Conservation (phyloP, 2,113 vertebrate species). For the Chloropsis cyanopogon region DNA sequence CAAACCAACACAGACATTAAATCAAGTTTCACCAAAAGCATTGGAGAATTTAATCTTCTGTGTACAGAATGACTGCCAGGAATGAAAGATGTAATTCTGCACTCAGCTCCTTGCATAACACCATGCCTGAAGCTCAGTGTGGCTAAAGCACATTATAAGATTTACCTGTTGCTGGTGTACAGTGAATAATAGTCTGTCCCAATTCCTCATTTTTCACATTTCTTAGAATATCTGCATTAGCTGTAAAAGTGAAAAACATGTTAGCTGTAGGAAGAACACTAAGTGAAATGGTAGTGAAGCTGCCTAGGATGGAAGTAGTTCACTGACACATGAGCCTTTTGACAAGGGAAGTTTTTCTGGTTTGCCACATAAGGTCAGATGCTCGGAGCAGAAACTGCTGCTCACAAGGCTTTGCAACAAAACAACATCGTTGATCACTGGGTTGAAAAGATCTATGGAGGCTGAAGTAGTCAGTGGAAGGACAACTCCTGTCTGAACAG, state of each 20-base stretch:
- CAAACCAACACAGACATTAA: not conserved
- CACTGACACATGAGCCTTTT: not conserved
- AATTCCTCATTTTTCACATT: slow-evolving; percentile 80
- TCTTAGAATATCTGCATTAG: slow-evolving; percentile 60
- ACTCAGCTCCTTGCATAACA: not conserved
- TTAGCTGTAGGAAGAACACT: not conserved
- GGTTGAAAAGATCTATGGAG: not conserved
- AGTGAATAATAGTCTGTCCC: slow-evolving; percentile 86
- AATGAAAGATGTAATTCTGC: not conserved
- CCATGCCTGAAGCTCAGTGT: not conserved
- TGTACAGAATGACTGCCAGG: not conserved
- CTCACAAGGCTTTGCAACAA: not conserved
- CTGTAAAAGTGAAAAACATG: slow-evolving; percentile 13
- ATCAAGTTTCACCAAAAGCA: not conserved
- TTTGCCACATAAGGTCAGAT: not conserved
- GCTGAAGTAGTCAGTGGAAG: not conserved
- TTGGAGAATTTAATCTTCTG: not conserved
- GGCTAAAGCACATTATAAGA: not conserved
- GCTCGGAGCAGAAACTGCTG: not conserved
- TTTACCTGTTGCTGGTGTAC: slow-evolving; percentile 91
- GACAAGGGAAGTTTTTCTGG: not conserved
- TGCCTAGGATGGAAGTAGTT: not conserved
- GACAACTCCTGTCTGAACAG: not conserved
- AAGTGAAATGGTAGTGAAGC: not conserved
- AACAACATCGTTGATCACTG: not conserved